These are phyloP conservation scores for Lutjanus argentimaculatus DNA, from an alignment of 2,797 vertebrate genomes.

Conservation along the genomic window DNA sequence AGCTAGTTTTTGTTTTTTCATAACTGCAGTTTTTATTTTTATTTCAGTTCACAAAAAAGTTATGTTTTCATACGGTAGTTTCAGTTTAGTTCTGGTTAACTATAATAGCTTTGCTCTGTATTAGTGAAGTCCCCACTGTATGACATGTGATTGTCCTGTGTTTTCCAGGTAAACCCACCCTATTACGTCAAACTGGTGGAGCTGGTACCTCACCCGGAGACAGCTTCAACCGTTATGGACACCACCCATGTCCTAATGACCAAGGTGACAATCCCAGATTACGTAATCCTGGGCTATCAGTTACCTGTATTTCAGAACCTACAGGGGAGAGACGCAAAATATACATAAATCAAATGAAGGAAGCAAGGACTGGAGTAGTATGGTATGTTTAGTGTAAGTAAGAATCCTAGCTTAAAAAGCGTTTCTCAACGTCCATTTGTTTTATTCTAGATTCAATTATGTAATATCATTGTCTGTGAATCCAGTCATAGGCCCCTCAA, in stretches of 20 bases:
- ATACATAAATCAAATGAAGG: neutral
- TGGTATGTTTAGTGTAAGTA: neutral
- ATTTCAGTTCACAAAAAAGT: too few species aligned
- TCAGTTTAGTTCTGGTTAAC: too few species aligned
- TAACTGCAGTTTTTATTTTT: too few species aligned
- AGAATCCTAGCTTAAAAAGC: neutral
- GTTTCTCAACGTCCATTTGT: neutral
- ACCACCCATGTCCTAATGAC: conserved; percentile 90
- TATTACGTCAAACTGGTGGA: conserved; percentile 95
- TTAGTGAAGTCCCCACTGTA: neutral
- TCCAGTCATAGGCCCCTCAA: neutral
- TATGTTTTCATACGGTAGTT: too few species aligned
- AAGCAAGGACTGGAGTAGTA: neutral
- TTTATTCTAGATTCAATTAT: neutral
- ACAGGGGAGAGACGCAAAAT: neutral
- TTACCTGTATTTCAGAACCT: too few species aligned
- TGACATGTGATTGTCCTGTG: neutral
- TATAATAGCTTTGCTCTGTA: neutral
- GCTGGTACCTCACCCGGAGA: conserved; percentile 96
- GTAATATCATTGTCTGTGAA: neutral
- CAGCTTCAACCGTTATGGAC: conserved; percentile 86
- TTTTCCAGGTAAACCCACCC: conserved; percentile 93
- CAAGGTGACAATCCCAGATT: conserved; percentile 64
- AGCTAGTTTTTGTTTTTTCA: too few species aligned
- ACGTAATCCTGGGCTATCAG: neutral